Evolutionary conservation across 2,888 invertebrate genomes (phyloP).

Genomic region (Gasteruption jaculator): DNA sequence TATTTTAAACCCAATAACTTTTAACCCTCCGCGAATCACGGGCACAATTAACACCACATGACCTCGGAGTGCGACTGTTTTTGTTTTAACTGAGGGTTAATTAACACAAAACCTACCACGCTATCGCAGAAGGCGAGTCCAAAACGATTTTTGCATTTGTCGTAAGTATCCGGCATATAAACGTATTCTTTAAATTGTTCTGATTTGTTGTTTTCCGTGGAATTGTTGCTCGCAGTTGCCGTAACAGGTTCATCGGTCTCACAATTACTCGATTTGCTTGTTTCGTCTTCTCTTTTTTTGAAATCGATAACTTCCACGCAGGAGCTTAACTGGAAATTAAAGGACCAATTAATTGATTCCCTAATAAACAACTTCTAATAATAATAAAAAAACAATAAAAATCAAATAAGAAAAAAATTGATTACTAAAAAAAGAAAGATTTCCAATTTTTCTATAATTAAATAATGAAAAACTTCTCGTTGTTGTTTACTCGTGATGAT

Average conservation of each 20-base stretch:
- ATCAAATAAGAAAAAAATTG: conserved; percentile 8
- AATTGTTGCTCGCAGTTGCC: conserved; percentile 23
- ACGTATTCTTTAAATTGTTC: conserved; percentile 34
- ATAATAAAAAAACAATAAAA: conserved; percentile 6
- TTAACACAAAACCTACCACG: neutral
- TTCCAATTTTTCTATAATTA: no score
- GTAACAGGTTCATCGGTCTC: conserved; percentile 11
- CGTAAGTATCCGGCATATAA: conserved; percentile 41
- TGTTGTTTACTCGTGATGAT: no score
- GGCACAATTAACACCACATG: conserved; percentile 1
- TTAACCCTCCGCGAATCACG: no score
- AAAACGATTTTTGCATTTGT: conserved; percentile 40
- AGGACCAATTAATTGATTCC: no score
- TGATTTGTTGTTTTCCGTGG: no score
- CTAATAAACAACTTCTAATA: no score
- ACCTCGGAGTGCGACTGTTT: neutral
- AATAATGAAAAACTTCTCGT: no score
- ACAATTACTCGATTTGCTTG: no score
- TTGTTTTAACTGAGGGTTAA: conserved; percentile 3
- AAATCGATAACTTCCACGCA: conserved; percentile 38
- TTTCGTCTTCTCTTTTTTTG: conserved; percentile 9
- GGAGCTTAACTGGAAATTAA: conserved; percentile 32
- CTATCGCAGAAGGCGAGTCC: conserved; percentile 44
- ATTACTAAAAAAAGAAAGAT: conserved; percentile 2
- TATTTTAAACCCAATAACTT: no score